Percentiles rank a stretch among this genome's conserved stretches.
phyloP scores from a whole-genome alignment of 2,888 invertebrate species.

The Steinernema hermaphroditum region DNA sequence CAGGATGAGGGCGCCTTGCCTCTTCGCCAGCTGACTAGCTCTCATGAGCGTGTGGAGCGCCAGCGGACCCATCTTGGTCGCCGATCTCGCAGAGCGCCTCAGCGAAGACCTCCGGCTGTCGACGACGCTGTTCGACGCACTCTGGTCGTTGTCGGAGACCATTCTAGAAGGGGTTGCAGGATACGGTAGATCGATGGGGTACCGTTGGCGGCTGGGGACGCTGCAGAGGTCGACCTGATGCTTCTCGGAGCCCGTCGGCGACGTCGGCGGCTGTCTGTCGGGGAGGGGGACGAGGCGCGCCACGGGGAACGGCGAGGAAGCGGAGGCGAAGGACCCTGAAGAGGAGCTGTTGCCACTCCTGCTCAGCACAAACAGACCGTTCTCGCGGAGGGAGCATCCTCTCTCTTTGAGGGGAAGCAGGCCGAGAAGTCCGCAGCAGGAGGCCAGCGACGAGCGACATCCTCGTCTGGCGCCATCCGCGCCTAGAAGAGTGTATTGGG shows the following conservation, averaged over 20 bases:
- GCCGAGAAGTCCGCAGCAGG: constrained; percentile 12
- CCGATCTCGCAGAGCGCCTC: neutral
- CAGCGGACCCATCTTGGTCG: constrained; percentile 46
- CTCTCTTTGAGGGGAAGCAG: neutral
- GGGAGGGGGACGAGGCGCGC: neutral
- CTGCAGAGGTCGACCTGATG: neutral
- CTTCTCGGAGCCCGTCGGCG: neutral
- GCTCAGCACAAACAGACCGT: neutral
- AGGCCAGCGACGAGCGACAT: neutral
- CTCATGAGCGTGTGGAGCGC: constrained; percentile 54
- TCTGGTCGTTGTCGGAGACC: neutral
- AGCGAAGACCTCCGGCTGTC: neutral
- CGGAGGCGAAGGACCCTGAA: neutral
- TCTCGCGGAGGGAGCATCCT: neutral
- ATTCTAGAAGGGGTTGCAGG: neutral
- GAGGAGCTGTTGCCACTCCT: neutral
- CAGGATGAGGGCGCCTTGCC: constrained; percentile 51
- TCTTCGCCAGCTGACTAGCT: constrained; percentile 53
- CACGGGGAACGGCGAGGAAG: neutral
- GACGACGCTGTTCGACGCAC: neutral
- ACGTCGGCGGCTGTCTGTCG: neutral
- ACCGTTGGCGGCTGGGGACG: neutral
- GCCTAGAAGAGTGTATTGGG: too few relatives aligned
- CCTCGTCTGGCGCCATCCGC: neutral
- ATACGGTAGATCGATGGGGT: neutral